A percentile compares a stretch with the other conserved stretches of the same genome.
These are phyloP conservation scores for Podarcis siculus DNA, from an alignment of 2,797 vertebrate species.

Conservation along the genomic window DNA sequence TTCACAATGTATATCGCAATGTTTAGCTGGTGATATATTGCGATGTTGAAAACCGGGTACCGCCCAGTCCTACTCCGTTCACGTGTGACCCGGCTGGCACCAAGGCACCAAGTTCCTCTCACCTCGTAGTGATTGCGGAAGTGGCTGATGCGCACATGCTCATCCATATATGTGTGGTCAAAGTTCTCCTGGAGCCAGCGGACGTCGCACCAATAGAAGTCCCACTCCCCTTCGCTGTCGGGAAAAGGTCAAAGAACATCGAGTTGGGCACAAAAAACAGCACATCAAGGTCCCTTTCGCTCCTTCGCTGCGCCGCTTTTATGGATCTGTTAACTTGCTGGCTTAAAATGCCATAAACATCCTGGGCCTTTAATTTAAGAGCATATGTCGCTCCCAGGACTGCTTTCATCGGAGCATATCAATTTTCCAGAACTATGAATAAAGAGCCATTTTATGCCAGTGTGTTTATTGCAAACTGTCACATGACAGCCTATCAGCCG, in stretches of 20 bases:
- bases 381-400: too few species aligned
- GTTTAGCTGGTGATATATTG: too few species aligned
- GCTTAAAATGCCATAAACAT: neutral
- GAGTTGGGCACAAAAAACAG: neutral
- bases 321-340: neutral
- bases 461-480: neutral
- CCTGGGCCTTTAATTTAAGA: neutral
- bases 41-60: too few species aligned
- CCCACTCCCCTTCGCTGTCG: constrained; percentile 88
- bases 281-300: fast-evolving
- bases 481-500: neutral
- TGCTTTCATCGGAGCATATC: neutral
- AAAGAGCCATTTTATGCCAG: neutral
- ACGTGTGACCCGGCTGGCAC: too few species aligned
- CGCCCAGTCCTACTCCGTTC: too few species aligned
- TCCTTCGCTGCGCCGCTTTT: neutral
- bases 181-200: constrained; percentile 91
- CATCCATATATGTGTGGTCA: constrained; percentile 89
- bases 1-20: too few species aligned
- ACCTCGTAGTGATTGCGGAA: constrained; percentile 95
- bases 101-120: neutral
- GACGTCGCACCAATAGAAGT: constrained; percentile 93
- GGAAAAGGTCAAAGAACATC: neutral
- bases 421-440: neutral
- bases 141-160: constrained; percentile 89